These are phyloP conservation scores for Sesia apiformis DNA, from an alignment of 2,888 invertebrate species.

Conservation along the genomic window DNA sequence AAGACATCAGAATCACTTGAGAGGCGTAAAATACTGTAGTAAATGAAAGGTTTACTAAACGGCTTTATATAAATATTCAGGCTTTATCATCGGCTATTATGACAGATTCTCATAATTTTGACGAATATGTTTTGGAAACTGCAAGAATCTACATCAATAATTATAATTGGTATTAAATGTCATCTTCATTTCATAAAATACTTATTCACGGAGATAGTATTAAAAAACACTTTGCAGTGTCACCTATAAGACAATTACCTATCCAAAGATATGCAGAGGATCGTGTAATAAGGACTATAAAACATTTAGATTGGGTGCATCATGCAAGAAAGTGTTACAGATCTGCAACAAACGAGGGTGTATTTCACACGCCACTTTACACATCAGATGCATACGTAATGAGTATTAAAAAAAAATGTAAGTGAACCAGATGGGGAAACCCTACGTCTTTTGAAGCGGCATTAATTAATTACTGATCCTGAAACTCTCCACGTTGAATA, in stretches of 20 bases:
- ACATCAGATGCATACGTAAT: not conserved
- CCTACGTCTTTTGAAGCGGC: not conserved
- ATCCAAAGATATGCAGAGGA: conserved; percentile 1
- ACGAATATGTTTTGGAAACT: not conserved
- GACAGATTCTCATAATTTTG: not conserved
- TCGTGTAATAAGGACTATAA: not conserved
- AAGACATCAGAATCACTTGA: too few species aligned
- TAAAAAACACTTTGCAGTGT: not conserved
- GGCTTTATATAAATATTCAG: not conserved
- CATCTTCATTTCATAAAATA: not conserved
- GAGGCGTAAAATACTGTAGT: too few species aligned
- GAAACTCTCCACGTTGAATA: not conserved
- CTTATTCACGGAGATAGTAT: not conserved
- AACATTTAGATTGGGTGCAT: not conserved
- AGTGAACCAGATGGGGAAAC: not conserved
- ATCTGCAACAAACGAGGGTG: not conserved
- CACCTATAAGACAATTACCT: not conserved
- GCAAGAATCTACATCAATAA: not conserved
- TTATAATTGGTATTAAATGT: not conserved
- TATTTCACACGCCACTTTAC: not conserved
- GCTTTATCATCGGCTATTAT: not conserved
- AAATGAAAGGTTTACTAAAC: not conserved
- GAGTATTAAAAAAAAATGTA: not conserved
- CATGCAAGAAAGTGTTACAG: not conserved
- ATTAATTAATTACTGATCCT: not conserved